phyloP scores from a whole-genome alignment of 2,797 vertebrate species.

The Botia kubotai region DNA sequence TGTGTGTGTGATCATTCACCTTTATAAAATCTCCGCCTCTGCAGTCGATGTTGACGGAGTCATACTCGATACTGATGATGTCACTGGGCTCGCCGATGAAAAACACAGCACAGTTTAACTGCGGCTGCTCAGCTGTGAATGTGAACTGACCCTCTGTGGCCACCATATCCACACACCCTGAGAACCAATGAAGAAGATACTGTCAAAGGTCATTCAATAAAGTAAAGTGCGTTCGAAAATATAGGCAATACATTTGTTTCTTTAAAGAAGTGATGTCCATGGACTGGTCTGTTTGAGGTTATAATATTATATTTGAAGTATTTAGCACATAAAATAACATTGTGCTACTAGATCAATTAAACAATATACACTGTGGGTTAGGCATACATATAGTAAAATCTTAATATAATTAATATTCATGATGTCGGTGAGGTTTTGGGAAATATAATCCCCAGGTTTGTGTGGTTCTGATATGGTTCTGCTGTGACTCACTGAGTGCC shows the following conservation, averaged over 20 bases:
- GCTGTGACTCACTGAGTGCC: constrained; percentile 83
- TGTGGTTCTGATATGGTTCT: background rate
- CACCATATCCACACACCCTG: constrained; percentile 95
- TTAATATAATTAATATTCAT: background rate
- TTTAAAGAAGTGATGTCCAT: background rate
- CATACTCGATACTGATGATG: constrained; percentile 82
- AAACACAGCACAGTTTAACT: constrained; percentile 90
- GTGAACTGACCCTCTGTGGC: constrained; percentile 91
- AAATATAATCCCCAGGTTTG: constrained; percentile 19
- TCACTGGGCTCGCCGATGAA: constrained; percentile 87
- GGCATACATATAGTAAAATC: background rate
- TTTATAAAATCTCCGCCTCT: constrained; percentile 88
- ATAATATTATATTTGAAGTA: background rate
- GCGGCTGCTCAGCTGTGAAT: constrained; percentile 85
- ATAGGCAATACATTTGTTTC: background rate
- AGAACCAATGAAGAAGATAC: background rate
- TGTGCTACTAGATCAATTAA: background rate
- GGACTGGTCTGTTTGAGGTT: background rate
- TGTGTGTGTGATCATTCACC: constrained; percentile 69
- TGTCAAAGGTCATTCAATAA: background rate
- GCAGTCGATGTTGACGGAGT: constrained; percentile 87
- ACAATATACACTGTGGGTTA: background rate
- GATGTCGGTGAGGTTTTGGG: background rate
- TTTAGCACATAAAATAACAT: background rate
- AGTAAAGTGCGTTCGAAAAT: background rate